These are phyloP conservation scores for Branchellion lobata DNA, from an alignment of 2,888 invertebrate species.

Conservation along the genomic window DNA sequence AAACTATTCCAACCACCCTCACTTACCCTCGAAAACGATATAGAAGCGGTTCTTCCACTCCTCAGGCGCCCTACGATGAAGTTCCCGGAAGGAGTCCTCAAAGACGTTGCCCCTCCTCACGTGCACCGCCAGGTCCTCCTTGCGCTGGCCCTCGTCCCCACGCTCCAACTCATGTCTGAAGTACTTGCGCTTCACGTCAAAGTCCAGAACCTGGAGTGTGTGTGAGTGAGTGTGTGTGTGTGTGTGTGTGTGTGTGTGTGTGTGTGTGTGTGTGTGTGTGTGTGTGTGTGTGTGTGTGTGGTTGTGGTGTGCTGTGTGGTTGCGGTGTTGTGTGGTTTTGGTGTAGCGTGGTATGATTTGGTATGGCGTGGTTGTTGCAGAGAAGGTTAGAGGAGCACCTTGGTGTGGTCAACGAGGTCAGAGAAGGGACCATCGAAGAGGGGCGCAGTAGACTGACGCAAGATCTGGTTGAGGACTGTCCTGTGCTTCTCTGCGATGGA, in stretches of 20 bases:
- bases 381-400: constrained; percentile 70
- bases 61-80: constrained; percentile 77
- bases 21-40: constrained; percentile 81
- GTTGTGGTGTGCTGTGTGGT: too few relatives aligned
- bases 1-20: background rate
- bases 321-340: too few relatives aligned
- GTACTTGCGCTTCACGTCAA: constrained; percentile 67
- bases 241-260: too few relatives aligned
- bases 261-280: too few relatives aligned
- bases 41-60: constrained; percentile 91
- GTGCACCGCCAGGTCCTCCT: constrained; percentile 81
- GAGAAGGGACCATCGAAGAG: constrained; percentile 83
- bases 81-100: constrained; percentile 83
- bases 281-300: too few relatives aligned
- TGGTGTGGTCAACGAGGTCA: constrained; percentile 81
- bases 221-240: background rate
- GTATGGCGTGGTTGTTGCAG: too few relatives aligned
- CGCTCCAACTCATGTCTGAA: constrained; percentile 83
- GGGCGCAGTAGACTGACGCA: constrained; percentile 73
- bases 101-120: constrained; percentile 80
- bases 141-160: constrained; percentile 69
- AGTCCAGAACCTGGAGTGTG: constrained; percentile 19
- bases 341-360: too few relatives aligned
- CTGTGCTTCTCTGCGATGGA: constrained; percentile 73
- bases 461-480: constrained; percentile 82